These are phyloP conservation scores for Clepsis dumicolana DNA, from an alignment of 2,888 invertebrate genomes.

Conservation along the genomic window DNA sequence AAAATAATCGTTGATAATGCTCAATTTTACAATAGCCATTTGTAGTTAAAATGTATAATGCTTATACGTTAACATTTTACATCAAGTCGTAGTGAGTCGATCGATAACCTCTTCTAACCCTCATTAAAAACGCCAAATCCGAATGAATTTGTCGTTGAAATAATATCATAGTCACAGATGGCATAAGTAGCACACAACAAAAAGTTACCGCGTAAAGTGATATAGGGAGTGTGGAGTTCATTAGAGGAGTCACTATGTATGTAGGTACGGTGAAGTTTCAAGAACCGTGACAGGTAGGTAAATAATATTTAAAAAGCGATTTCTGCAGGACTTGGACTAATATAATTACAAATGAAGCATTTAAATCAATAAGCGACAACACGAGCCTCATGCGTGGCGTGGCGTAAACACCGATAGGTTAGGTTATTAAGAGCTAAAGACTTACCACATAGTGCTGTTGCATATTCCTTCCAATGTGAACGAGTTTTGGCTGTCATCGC, in stretches of 20 bases:
- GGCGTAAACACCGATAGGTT: slow-evolving; percentile 67
- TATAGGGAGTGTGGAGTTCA: background rate
- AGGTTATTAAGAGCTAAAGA: slow-evolving; percentile 59
- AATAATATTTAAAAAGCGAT: slow-evolving; percentile 21
- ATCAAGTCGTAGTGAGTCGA: slow-evolving; percentile 28
- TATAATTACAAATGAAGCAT: slow-evolving; percentile 6
- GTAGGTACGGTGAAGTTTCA: background rate
- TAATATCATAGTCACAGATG: slow-evolving; percentile 1
- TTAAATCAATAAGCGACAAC: slow-evolving; percentile 15
- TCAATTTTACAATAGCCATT: background rate
- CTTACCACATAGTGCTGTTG: slow-evolving; percentile 85
- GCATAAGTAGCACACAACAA: background rate
- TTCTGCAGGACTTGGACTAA: slow-evolving; percentile 3
- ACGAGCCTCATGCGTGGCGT: slow-evolving; percentile 38
- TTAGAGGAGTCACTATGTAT: background rate
- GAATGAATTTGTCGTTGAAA: slow-evolving; percentile 15
- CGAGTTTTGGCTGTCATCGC: slow-evolving; percentile 84
- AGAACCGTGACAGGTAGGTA: background rate
- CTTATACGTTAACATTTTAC: background rate
- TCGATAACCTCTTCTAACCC: slow-evolving; percentile 50
- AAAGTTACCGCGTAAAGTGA: slow-evolving; percentile 6
- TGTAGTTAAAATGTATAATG: background rate
- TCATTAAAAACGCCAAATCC: slow-evolving; percentile 39
- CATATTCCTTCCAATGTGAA: slow-evolving; percentile 86
- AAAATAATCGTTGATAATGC: background rate